These are phyloP conservation scores for Temnothorax curvispinosus DNA, from an alignment of 1,140 invertebrate species.

Conservation along the genomic window DNA sequence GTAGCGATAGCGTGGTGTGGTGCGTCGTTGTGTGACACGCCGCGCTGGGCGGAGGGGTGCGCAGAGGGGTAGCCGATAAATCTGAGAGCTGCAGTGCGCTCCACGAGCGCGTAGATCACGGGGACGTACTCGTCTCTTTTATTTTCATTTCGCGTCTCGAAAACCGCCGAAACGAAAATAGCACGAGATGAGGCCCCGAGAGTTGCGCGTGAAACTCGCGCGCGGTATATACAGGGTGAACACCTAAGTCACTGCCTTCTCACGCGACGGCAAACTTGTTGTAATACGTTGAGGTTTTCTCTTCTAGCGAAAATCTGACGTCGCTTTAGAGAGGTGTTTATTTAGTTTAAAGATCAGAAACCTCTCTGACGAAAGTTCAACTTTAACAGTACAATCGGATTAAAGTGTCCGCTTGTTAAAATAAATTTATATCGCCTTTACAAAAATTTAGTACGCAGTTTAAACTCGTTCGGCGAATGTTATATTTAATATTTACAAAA, in stretches of 20 bases:
- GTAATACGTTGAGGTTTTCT: not conserved
- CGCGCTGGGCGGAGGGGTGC: slow-evolving; percentile 44
- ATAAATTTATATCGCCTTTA: not conserved
- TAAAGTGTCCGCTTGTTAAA: not conserved
- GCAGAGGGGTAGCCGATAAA: slow-evolving; percentile 71
- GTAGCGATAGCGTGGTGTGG: slow-evolving; percentile 39
- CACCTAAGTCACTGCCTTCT: not conserved
- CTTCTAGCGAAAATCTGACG: not conserved
- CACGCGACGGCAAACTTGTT: not conserved
- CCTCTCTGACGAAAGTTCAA: not conserved
- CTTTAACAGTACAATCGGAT: not conserved
- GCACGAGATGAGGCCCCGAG: slow-evolving; percentile 58
- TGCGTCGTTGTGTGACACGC: slow-evolving; percentile 40
- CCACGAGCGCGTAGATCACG: slow-evolving; percentile 70
- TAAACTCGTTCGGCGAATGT: not conserved
- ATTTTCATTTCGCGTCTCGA: slow-evolving; percentile 71
- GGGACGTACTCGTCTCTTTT: slow-evolving; percentile 61
- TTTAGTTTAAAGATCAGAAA: not conserved
- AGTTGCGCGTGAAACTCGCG: slow-evolving; percentile 24
- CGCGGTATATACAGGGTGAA: slow-evolving; percentile 42
- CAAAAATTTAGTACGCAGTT: not conserved
- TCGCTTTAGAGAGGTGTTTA: not conserved
- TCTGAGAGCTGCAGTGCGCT: slow-evolving; percentile 66
- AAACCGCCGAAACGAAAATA: slow-evolving; percentile 77
- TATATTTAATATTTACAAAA: not conserved